Evolutionary conservation across 1,140 invertebrate genomes (phyloP), one percentile per base, ranked within the genome.

Genomic region (Bactericera cockerelli): DNA sequence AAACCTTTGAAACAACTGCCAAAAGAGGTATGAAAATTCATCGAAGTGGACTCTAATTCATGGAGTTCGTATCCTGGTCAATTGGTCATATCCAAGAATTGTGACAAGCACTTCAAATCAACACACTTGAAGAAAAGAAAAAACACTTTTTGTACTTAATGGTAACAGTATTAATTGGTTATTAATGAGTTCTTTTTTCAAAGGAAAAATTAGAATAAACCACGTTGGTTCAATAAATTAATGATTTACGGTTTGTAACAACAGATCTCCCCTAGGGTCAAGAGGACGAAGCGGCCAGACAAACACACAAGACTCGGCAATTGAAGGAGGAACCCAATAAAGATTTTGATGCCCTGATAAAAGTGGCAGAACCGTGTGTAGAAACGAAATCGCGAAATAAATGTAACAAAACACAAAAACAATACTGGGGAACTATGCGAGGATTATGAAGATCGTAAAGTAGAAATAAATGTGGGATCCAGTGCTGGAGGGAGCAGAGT

Each of bases 381-480:
- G 42, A 19, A 16, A 19, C 6, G 19, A 49, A 49, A 49, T 10
- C n/a, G 42, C 42, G 42, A 49, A 49, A 49, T 49, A 49, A 49
- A 49, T 49, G 42, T 49, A 49, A 49, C 42, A 49, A n/a, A n/a
- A 49, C 42, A 49, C 42, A 49, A 49, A 22, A 49, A 22, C 42
- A 19, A 22, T 49, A 22, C 42, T 49, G 6, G 42, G 8, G 22
- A 49, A 49, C n/a, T 49, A 49, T 22, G n/a, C 22, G 42, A 22
- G 19, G 6, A 49, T 6, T 49, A 31, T 31, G 42, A 49, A 49
- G n/a, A n/a, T n/a, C n/a, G n/a, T n/a, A n/a, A n/a, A n/a, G 8
- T 16, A 49, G 6, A 49, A 49, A 49, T 49, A 49, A 49, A 49
- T 49, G 28, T 31, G 13, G 28, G 13, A n/a, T 10, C n/a, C n/a